Percentiles rank a stretch among this genome's conserved stretches.
Conservation (phyloP, 2,113 vertebrate genomes). For the Ailurus styani region DNA sequence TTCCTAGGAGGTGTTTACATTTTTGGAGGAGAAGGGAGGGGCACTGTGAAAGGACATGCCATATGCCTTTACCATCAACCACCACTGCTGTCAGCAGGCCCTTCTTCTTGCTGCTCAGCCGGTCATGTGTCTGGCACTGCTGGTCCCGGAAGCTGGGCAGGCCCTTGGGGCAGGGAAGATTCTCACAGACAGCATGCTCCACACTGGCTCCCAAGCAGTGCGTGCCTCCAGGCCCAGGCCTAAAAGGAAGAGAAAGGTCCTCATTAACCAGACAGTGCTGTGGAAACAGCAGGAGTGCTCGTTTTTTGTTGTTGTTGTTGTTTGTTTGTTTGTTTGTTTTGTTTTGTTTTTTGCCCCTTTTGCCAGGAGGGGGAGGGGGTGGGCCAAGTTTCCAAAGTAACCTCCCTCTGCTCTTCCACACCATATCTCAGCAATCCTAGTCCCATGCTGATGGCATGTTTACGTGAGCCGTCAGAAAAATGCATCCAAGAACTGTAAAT, state of each 20-base stretch:
- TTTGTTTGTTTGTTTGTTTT: too few relatives aligned
- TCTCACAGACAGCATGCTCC: slow-evolving; percentile 94
- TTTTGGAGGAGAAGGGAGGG: not conserved
- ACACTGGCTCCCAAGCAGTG: slow-evolving; percentile 90
- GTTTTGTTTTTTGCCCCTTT: not conserved
- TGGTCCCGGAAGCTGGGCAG: slow-evolving; percentile 93
- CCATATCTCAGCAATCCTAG: not conserved
- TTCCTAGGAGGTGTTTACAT: not conserved
- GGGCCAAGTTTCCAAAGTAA: not conserved
- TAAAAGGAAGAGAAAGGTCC: slow-evolving; percentile 52
- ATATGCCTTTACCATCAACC: slow-evolving; percentile 82
- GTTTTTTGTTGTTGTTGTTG: too few relatives aligned
- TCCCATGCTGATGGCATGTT: not conserved
- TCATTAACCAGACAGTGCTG: not conserved
- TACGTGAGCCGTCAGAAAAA: not conserved
- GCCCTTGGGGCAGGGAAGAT: slow-evolving; percentile 90
- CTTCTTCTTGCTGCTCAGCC: slow-evolving; percentile 88
- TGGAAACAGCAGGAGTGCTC: rapidly evolving
- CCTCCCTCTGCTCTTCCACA: not conserved
- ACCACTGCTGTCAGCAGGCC: slow-evolving; percentile 88
- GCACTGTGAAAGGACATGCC: rapidly evolving
- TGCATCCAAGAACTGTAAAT: not conserved
- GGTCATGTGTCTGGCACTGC: slow-evolving; percentile 93
- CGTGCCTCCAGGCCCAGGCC: slow-evolving; percentile 91
- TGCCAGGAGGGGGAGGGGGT: not conserved